A percentile compares a stretch with the other conserved stretches of the same genome.
phyloP scores from a whole-genome alignment of 2,888 invertebrate species.

The Disparrhopalites patrizii region DNA sequence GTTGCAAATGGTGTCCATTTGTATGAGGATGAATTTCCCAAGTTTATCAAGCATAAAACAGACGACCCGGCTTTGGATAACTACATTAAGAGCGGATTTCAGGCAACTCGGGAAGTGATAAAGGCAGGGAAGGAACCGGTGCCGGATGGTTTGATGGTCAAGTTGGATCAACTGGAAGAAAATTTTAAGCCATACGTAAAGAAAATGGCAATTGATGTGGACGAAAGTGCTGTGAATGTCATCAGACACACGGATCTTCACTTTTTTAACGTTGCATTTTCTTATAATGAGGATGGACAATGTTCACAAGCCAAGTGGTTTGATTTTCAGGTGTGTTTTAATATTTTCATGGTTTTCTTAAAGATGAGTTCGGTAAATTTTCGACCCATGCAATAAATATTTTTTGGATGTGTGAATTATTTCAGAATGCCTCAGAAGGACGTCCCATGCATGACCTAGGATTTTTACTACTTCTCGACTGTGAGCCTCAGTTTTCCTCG shows the following conservation, averaged over 20 bases:
- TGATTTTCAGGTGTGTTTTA: constrained; percentile 14
- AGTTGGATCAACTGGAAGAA: neutral
- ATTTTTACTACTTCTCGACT: neutral
- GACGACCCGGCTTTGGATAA: neutral
- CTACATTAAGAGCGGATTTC: constrained; percentile 1
- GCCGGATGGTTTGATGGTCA: neutral
- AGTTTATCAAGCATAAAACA: neutral
- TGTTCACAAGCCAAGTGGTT: neutral
- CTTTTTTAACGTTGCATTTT: neutral
- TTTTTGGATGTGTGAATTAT: neutral
- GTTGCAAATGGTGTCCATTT: neutral
- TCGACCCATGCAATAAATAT: too few relatives aligned
- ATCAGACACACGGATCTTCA: neutral
- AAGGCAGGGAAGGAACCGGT: neutral
- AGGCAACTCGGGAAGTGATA: neutral
- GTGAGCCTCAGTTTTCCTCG: neutral
- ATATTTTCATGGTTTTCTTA: too few relatives aligned
- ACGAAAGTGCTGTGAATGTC: neutral
- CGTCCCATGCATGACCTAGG: neutral
- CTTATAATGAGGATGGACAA: neutral
- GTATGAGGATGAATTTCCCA: neutral
- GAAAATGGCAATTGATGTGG: neutral
- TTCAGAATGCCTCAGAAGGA: neutral
- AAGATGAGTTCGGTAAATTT: too few relatives aligned
- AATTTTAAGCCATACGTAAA: neutral